phyloP scores from a whole-genome alignment of 2,797 vertebrate genomes.

The Masticophis lateralis region DNA sequence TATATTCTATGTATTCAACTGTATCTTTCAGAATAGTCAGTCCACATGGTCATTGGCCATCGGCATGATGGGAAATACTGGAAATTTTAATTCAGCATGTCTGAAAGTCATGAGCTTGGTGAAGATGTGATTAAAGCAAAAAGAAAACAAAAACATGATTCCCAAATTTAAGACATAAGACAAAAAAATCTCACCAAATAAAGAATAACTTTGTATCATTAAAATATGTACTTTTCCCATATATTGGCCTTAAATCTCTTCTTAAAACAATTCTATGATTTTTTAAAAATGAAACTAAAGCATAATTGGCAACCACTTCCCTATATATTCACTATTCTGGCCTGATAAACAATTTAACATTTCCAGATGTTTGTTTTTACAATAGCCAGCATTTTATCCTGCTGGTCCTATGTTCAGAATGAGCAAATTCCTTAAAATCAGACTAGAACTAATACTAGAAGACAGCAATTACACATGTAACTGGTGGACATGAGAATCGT shows the following conservation, averaged over 20 bases:
- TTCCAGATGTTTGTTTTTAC: neutral
- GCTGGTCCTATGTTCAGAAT: neutral
- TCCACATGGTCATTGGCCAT: neutral
- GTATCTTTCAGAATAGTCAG: neutral
- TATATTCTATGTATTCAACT: neutral
- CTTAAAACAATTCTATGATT: neutral
- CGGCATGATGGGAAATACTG: neutral
- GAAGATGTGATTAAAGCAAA: neutral
- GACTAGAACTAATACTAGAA: neutral
- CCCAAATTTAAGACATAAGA: neutral
- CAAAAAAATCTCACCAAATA: neutral
- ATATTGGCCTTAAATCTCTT: neutral
- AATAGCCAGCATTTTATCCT: neutral
- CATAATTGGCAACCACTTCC: constrained; percentile 4
- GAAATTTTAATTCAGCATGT: neutral
- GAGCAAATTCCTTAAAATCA: neutral
- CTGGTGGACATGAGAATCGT: neutral
- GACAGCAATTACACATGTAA: neutral
- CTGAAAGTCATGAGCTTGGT: neutral
- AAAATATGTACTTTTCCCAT: neutral
- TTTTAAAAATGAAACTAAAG: neutral
- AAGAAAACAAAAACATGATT: neutral
- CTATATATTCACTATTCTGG: neutral
- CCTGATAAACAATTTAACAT: constrained; percentile 25
- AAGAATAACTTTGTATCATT: neutral